A percentile compares a stretch with the other conserved stretches of the same genome.
phyloP scores from a whole-genome alignment of 1,140 invertebrate genomes.

The Mercenaria mercenaria region DNA sequence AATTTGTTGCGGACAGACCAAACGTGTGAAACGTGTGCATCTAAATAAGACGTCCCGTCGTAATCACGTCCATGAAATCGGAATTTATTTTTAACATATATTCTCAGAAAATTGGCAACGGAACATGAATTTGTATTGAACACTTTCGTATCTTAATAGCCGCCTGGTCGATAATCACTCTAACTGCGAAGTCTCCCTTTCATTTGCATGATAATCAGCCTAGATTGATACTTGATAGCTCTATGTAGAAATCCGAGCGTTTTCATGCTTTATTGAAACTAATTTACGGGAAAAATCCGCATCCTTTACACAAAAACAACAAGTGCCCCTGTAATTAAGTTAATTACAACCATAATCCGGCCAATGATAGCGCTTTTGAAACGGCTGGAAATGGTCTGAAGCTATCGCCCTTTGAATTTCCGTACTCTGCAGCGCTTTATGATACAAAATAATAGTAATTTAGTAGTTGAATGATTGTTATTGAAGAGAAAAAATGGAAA shows the following conservation, averaged over 20 bases:
- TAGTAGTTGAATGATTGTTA: background rate
- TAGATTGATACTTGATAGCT: conserved; percentile 59
- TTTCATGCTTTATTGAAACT: conserved; percentile 64
- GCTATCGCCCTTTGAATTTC: conserved; percentile 9
- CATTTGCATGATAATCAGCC: conserved; percentile 60
- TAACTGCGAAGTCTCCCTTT: background rate
- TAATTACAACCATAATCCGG: conserved; percentile 49
- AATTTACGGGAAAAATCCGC: conserved; percentile 61
- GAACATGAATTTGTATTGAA: conserved; percentile 7
- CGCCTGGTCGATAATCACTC: conserved; percentile 43
- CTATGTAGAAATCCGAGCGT: conserved; percentile 45
- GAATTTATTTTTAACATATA: background rate
- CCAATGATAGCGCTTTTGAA: conserved; percentile 11
- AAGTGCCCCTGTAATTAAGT: conserved; percentile 58
- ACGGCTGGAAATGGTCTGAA: conserved; percentile 11
- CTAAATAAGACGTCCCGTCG: no score
- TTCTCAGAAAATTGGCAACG: background rate
- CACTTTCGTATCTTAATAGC: conserved; percentile 41
- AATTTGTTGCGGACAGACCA: no score
- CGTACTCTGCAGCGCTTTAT: background rate
- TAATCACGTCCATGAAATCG: no score
- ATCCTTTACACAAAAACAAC: conserved; percentile 62
- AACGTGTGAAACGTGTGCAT: no score
- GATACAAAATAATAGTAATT: conserved; percentile 35
- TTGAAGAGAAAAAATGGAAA: background rate